Evolutionary conservation across 37 sponge, comb jelly and placozoan genomes (phyloP).

Genomic region (Crambe crambe): DNA sequence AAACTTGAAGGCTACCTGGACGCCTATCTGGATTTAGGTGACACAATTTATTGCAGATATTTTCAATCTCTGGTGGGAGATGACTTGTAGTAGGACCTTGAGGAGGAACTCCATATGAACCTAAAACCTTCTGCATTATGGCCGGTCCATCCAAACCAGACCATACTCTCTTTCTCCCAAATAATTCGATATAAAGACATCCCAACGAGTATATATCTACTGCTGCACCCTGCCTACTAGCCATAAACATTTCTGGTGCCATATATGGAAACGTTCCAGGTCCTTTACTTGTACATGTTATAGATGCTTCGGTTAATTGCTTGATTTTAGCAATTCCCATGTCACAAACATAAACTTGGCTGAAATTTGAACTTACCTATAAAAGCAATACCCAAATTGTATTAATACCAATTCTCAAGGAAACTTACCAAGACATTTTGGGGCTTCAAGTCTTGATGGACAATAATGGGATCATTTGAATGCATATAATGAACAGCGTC

Average conservation of each 20-base stretch:
- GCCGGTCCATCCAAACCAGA: no score
- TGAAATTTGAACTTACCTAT: conserved; percentile 15
- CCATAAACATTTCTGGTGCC: no score
- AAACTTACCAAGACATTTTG: conserved; percentile 44
- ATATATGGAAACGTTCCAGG: no score
- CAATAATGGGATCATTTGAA: conserved; percentile 32
- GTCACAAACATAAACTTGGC: conserved; percentile 39
- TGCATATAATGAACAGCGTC: conserved; percentile 41
- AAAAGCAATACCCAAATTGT: no score
- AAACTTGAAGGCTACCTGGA: background rate
- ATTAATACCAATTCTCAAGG: no score
- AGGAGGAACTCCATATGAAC: conserved; percentile 17
- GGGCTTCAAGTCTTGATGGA: conserved; percentile 58
- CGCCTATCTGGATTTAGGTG: conserved; percentile 4
- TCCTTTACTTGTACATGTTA: conserved; percentile 11
- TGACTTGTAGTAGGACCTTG: background rate
- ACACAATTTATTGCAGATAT: background rate
- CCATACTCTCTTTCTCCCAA: no score
- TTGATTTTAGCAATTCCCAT: conserved; percentile 41
- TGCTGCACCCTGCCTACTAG: no score
- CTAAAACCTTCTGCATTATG: conserved; percentile 20
- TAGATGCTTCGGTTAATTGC: background rate
- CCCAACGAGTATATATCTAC: no score
- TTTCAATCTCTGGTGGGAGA: background rate
- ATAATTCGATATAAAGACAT: no score